Evolutionary conservation across 2,797 vertebrate species (phyloP).

Genomic region (Onychomys torridus): DNA sequence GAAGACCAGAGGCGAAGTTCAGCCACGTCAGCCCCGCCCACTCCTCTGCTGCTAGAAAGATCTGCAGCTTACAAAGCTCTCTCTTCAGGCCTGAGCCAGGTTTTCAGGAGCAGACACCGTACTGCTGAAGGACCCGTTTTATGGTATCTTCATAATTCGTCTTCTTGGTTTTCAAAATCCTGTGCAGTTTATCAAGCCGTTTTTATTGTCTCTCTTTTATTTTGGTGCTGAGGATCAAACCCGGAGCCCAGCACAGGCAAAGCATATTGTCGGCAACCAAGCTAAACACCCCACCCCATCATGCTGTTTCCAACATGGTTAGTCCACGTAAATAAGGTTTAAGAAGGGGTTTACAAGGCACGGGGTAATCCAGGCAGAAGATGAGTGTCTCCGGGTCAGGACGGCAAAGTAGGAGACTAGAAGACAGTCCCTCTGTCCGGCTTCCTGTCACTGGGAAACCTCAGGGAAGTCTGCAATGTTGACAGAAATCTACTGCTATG

Average conservation of each 20-base stretch:
- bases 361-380: neutral
- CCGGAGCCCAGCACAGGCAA: neutral
- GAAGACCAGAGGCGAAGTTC: neutral
- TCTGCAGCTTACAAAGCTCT: neutral
- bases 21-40: neutral
- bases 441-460: neutral
- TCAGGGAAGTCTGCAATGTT: neutral
- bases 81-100: neutral
- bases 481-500: neutral
- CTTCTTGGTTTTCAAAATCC: slow-evolving; percentile 28
- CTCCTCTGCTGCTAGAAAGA: neutral
- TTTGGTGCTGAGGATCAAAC: neutral
- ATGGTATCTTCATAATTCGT: neutral
- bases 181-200: neutral
- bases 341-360: neutral
- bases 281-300: neutral
- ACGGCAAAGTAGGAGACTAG: neutral
- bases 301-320: neutral
- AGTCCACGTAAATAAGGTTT: neutral
- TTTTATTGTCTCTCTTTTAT: neutral
- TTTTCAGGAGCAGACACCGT: neutral
- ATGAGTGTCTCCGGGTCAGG: neutral
- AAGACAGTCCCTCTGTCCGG: neutral
- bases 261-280: neutral
- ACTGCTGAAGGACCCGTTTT: neutral